Evolutionary conservation across 2,113 vertebrate genomes (phyloP).

Genomic region (Marcusenius ussheri): DNA sequence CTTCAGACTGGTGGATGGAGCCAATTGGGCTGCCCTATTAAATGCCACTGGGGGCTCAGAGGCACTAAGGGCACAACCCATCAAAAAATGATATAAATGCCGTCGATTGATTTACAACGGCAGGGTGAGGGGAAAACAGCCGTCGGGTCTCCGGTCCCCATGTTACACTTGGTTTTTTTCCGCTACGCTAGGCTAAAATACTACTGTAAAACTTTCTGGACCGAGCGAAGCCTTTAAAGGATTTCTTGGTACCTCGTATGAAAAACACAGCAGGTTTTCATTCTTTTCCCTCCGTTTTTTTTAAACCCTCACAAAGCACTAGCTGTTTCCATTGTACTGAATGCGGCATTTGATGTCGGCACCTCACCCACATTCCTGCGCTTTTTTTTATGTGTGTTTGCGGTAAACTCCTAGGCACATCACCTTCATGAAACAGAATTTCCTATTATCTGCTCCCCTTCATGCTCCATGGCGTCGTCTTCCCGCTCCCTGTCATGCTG

Average conservation of each 20-base stretch:
- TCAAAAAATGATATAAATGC: background rate
- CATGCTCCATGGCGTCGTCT: background rate
- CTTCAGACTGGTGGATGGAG: background rate
- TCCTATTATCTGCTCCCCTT: slow-evolving; percentile 16
- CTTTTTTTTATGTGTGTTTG: background rate
- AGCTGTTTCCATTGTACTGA: slow-evolving; percentile 13
- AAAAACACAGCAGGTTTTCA: slow-evolving; percentile 43
- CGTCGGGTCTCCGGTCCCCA: background rate
- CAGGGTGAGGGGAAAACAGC: background rate
- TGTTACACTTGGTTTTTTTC: background rate
- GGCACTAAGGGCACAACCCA: background rate
- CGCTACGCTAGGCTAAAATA: background rate
- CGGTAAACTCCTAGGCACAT: slow-evolving; percentile 15
- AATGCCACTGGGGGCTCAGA: background rate
- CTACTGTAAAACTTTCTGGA: background rate
- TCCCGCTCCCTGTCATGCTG: slow-evolving; percentile 34
- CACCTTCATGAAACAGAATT: slow-evolving; percentile 26
- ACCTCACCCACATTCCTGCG: slow-evolving; percentile 2
- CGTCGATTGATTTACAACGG: background rate
- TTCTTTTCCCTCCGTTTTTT: background rate
- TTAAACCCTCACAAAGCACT: slow-evolving; percentile 7
- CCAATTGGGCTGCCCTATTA: background rate
- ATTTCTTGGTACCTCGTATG: slow-evolving; percentile 46
- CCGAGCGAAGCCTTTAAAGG: slow-evolving; percentile 31
- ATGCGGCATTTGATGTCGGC: slow-evolving; percentile 17